Evolutionary conservation across 2,113 vertebrate genomes (phyloP).

Genomic region (Chaetodon trifascialis): DNA sequence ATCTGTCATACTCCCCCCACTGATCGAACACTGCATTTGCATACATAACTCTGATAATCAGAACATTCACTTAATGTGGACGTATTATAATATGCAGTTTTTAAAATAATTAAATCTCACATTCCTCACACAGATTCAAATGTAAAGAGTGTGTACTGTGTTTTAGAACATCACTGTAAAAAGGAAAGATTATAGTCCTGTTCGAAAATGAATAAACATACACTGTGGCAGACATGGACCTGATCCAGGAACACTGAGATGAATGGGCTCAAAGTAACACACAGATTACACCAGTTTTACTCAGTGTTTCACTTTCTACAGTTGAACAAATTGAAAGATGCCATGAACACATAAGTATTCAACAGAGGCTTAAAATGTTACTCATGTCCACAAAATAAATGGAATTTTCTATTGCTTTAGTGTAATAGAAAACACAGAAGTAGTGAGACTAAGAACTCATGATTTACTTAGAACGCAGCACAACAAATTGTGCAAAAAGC

Average conservation of each 20-base stretch:
- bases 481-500: conserved; percentile 11
- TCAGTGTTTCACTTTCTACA: conserved; percentile 30
- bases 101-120: background rate
- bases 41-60: too few species aligned
- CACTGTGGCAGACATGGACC: background rate
- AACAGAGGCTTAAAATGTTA: background rate
- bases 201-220: background rate
- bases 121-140: background rate
- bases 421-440: conserved; percentile 11
- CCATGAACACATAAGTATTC: background rate
- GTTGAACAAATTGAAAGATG: background rate
- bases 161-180: too few species aligned
- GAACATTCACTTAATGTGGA: too few species aligned
- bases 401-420: background rate
- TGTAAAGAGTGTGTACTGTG: background rate
- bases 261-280: conserved; percentile 26
- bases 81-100: too few species aligned
- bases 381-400: background rate
- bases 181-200: too few species aligned
- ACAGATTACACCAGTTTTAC: background rate
- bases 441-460: conserved; percentile 3
- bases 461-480: conserved; percentile 10
- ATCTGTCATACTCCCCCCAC: background rate
- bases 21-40: background rate
- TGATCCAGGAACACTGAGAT: background rate